Base-by-base conservation (phyloP, 2,113 vertebrate species). In the Crocuta crocuta region DNA sequence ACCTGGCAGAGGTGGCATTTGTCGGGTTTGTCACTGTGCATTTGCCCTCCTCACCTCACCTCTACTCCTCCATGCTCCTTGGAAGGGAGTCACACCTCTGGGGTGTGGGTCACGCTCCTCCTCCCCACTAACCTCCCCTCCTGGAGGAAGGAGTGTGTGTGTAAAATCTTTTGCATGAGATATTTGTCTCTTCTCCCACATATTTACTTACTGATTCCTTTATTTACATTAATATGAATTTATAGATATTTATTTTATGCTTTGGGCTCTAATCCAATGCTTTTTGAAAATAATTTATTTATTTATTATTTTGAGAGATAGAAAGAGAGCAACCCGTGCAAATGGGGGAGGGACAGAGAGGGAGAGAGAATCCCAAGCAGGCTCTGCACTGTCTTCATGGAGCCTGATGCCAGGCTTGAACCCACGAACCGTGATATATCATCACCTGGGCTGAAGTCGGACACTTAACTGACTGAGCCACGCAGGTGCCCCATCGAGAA, bases 141-240 rank as follows among this genome's bases (percentile, higher is more conserved):
- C 68, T 73, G 26, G 48, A 63, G 50, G 39, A 7, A 48, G 48
- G n/a, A 45, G 12, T 21, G 12, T 19, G 24, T 33, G 24, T 24
- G 43, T 61, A 39, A n/a, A 21, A 53, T 33, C 33, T 39, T 61
- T 21, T 53, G 26, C 9, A 5, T 2, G 8, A 48, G 5, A 3
- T 28, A 4, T n/a, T 83, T 48, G 15, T 65, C 31, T 85, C 55
- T 86, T 63, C 35, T 48, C 4, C 28, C 3, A 4, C 0, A 0
- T 39, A 43, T 83, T 73, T 73, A 78, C 74, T 97, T 89, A 31
- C 53, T 61, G 9, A 82, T 0, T 33, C 43, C 82, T 58, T 19
- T 90, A 65, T 86, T 92, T 70, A n/a, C 39, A 55, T 55, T 4
- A 16, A 0, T 50, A 21, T 16, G 23, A 28, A 58, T 26, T 53